Evolutionary conservation across 2,888 invertebrate genomes (phyloP).

Genomic region (Smittia aterrima): DNA sequence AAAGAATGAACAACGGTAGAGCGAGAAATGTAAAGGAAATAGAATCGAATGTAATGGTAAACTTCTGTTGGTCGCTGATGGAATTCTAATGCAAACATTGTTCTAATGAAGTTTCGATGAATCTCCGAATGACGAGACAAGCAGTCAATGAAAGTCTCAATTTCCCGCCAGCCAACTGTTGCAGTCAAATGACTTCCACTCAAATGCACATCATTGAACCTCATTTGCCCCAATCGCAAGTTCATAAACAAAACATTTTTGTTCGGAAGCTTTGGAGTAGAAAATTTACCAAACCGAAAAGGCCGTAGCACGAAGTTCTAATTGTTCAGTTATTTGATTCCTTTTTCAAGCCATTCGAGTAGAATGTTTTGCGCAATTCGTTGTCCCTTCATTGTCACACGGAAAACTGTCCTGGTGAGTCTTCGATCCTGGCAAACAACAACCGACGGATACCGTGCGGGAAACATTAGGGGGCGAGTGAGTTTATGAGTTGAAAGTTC

Average conservation of each 20-base stretch:
- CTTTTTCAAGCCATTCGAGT: not conserved
- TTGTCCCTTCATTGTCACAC: not conserved
- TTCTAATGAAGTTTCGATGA: too few species aligned
- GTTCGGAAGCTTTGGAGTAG: not conserved
- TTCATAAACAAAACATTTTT: constrained; percentile 17
- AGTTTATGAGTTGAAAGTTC: not conserved
- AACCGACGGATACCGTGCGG: constrained; percentile 27
- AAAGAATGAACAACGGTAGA: too few species aligned
- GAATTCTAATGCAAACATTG: not conserved
- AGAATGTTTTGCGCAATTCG: not conserved
- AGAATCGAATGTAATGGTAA: too few species aligned
- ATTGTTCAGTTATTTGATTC: not conserved
- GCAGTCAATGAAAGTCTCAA: too few species aligned
- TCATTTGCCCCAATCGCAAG: not conserved
- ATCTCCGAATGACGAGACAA: too few species aligned
- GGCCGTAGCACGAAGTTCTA: not conserved
- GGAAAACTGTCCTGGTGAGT: constrained; percentile 28
- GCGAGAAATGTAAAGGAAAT: not conserved
- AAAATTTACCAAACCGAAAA: constrained; percentile 16
- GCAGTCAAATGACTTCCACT: constrained; percentile 28
- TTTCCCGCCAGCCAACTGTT: too few species aligned
- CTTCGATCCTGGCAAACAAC: constrained; percentile 7
- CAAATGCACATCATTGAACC: constrained; percentile 38
- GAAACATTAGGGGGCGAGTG: not conserved
- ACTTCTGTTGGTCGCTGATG: too few species aligned